A percentile compares a stretch with the other conserved stretches of the same genome.
Conservation (phyloP, 1,140 invertebrate genomes). For the Pachyrhynchus sulphureomaculatus region DNA sequence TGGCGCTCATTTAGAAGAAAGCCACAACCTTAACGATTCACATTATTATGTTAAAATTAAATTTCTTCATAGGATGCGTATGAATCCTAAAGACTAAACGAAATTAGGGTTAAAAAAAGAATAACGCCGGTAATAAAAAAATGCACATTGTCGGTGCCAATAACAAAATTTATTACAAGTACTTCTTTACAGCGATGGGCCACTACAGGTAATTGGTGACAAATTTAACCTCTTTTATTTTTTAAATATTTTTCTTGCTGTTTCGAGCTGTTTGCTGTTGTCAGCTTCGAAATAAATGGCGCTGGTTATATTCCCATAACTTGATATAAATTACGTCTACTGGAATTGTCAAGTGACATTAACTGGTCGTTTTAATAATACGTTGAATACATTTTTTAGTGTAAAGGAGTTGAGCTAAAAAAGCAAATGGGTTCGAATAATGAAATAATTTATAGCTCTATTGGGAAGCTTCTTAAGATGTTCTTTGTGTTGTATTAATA, state of each 20-base stretch:
- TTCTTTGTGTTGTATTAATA: too few relatives aligned
- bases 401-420: not conserved
- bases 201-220: slow-evolving; percentile 33
- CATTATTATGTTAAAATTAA: too few relatives aligned
- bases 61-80: too few relatives aligned
- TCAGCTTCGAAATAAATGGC: slow-evolving; percentile 20
- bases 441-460: too few relatives aligned
- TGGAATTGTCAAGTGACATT: slow-evolving; percentile 30
- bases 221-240: slow-evolving; percentile 28
- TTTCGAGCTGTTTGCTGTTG: not conserved
- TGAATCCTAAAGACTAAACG: too few relatives aligned
- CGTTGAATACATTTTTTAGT: slow-evolving; percentile 10
- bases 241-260: slow-evolving; percentile 6
- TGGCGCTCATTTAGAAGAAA: too few relatives aligned
- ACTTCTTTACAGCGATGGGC: slow-evolving; percentile 2
- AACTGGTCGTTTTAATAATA: slow-evolving; percentile 27
- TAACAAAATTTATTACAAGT: slow-evolving; percentile 30
- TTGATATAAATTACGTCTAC: slow-evolving; percentile 19
- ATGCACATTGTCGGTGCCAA: slow-evolving; percentile 4
- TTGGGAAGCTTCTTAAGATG: too few relatives aligned
- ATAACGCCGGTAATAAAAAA: not conserved
- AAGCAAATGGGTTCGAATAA: too few relatives aligned
- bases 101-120: not conserved
- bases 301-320: slow-evolving; percentile 27
- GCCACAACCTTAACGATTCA: not conserved